Percentiles rank a stretch among this genome's conserved stretches.
Evolutionary conservation across 2,113 vertebrate genomes (phyloP).

Genomic region (Alethe castanea): DNA sequence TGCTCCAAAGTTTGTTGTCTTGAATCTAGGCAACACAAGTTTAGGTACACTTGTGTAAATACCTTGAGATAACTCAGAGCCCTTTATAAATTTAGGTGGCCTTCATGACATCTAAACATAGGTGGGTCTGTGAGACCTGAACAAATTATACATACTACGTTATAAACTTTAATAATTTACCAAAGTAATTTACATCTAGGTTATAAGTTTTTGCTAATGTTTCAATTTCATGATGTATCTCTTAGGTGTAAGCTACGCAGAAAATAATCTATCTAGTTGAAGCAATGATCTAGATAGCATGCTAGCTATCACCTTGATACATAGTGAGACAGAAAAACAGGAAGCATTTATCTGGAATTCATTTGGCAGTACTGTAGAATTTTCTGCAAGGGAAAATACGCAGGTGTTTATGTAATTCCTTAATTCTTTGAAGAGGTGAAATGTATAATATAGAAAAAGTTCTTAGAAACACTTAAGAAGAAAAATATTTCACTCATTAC

Average conservation of each 20-base stretch:
- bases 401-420: neutral
- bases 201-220: neutral
- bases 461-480: neutral
- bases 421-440: neutral
- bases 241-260: neutral
- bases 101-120: neutral
- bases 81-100: neutral
- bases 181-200: neutral
- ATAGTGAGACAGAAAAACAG: neutral
- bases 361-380: neutral
- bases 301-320: neutral
- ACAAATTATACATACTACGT: neutral
- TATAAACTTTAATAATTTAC: neutral
- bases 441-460: neutral
- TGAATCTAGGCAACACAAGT: neutral
- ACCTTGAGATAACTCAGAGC: slow-evolving; percentile 1
- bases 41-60: neutral
- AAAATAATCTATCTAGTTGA: neutral
- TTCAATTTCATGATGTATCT: neutral
- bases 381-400: neutral
- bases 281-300: neutral
- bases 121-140: neutral
- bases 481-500: neutral
- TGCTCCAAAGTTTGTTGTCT: neutral
- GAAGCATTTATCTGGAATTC: neutral